Base-by-base conservation (phyloP, 2,113 vertebrate species). In the Nesospiza acunhae region DNA sequence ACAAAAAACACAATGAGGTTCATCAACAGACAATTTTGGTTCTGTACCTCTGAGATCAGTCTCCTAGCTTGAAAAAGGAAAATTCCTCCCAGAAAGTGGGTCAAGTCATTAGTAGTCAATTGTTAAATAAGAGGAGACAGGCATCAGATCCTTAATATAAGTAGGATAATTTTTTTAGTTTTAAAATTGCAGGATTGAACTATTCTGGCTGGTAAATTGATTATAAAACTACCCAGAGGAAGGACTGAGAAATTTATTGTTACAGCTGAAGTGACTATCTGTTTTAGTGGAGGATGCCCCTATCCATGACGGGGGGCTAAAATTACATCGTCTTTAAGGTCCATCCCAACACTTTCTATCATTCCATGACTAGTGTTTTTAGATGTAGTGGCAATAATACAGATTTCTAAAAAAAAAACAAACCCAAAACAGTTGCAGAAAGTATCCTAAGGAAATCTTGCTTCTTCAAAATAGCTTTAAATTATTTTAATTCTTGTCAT, bases 291-390 rank as follows among this genome's bases (percentile, higher is more conserved):
- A 77, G 23, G 7, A 10, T 15, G 7, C 35, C 11, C 31, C 47
- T 28, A 15, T 13, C 10, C 12, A 15, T 9, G 12, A 12, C 1
- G 6, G 1, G 37, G 8, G 10, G 2, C 22, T 41, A 11, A 26
- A 76, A 41, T 14, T 15, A 41, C 30, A 35, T 9, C 24, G 13
- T 35, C 30, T 62, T 41, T 31, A 76, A 69, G 8, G 21, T 41
- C n/a, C n/a, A 22, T 42, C 42, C 30, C 55, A 62, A 42, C 11
- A 68, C 11, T 49, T 49, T 42, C 24, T 15, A 10, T 39, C 39
- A 75, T 46, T 39, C 13, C 39, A 22, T 35, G 9, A 27, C 9
- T 7, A 62, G 5, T 24, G 42, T 28, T 70, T 89, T 27, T 44
- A 39, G 11, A 63, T 26, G 9, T 22, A 42, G 20, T 17, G 5